A percentile compares a stretch with the other conserved stretches of the same genome.
phyloP scores from a whole-genome alignment of 2,113 vertebrate genomes.

The Eonycteris spelaea region DNA sequence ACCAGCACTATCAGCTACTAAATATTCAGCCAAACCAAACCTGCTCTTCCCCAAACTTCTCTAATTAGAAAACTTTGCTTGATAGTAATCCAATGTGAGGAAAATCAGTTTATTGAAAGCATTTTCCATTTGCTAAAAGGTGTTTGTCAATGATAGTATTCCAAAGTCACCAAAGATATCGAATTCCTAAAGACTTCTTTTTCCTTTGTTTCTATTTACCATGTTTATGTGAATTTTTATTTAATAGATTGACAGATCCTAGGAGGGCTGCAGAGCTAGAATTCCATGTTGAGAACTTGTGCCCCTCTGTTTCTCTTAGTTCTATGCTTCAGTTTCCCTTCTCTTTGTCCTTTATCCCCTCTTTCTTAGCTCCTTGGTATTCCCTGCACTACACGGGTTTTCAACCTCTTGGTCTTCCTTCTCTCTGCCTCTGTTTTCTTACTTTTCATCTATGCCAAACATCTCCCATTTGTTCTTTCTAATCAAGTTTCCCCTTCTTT shows the following conservation, averaged over 20 bases:
- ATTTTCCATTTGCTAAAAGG: background rate
- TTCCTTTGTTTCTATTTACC: background rate
- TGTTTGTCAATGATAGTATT: background rate
- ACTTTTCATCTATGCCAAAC: background rate
- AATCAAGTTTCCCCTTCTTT: background rate
- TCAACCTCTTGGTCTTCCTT: background rate
- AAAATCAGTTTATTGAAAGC: background rate
- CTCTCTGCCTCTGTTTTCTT: background rate
- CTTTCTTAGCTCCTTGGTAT: background rate
- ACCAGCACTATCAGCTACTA: background rate
- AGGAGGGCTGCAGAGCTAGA: background rate
- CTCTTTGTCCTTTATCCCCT: background rate
- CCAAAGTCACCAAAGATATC: background rate
- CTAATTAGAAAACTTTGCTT: background rate
- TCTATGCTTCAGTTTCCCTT: background rate
- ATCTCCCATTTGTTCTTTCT: background rate
- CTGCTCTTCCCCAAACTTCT: background rate
- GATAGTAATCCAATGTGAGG: background rate
- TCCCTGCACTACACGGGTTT: background rate
- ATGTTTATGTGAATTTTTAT: background rate
- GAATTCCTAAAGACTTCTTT: background rate
- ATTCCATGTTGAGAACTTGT: background rate
- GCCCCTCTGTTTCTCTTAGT: background rate
- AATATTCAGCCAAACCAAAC: background rate
- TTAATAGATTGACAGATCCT: background rate